These are phyloP conservation scores for Panopea generosa DNA, from an alignment of 2,888 invertebrate genomes.

Conservation along the genomic window DNA sequence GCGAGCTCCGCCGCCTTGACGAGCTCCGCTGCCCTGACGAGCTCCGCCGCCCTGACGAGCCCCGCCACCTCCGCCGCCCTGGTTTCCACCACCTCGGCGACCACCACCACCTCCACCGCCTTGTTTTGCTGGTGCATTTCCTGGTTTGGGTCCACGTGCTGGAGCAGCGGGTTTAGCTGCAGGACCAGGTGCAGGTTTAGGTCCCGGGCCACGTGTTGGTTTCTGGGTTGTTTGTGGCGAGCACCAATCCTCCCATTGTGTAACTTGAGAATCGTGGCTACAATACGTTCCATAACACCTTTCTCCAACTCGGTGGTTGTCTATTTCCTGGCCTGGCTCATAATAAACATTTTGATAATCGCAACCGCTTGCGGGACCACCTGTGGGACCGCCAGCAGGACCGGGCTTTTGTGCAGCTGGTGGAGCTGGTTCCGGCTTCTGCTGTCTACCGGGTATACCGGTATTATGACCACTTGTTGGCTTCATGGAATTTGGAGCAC, in stretches of 20 bases:
- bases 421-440: background rate
- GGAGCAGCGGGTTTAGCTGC: background rate
- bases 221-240: conserved; percentile 20
- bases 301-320: conserved; percentile 44
- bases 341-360: conserved; percentile 42
- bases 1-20: conserved; percentile 9
- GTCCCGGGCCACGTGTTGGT: background rate
- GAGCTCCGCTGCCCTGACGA: conserved; percentile 5
- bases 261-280: conserved; percentile 47
- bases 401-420: background rate
- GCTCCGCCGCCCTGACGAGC: conserved; percentile 11
- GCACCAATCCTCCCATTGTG: conserved; percentile 64
- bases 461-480: conserved; percentile 51
- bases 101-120: conserved; percentile 21
- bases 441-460: conserved; percentile 29
- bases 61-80: conserved; percentile 6
- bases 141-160: background rate
- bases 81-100: conserved; percentile 20
- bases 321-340: conserved; percentile 54
- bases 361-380: conserved; percentile 19
- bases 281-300: conserved; percentile 61
- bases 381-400: background rate
- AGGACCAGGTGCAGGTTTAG: background rate
- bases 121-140: background rate
- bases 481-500: conserved; percentile 61